Percentiles rank a stretch among this genome's conserved stretches.
These are phyloP conservation scores for Drosophila ambigua DNA, from an alignment of 1,140 invertebrate species.

Conservation along the genomic window DNA sequence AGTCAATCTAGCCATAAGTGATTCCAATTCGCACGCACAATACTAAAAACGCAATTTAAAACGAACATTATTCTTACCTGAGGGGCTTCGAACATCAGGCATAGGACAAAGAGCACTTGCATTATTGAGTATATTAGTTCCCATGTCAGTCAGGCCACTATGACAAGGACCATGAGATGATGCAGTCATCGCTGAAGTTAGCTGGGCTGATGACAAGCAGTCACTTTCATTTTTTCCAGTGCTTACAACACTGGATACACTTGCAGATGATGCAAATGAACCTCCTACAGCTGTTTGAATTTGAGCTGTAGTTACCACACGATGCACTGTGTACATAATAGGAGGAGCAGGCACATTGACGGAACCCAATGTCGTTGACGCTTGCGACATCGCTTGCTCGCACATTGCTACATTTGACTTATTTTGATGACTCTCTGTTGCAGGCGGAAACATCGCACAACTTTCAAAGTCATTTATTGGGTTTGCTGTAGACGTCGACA, in stretches of 20 bases:
- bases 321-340: slow-evolving; percentile 81
- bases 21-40: no score
- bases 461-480: slow-evolving; percentile 53
- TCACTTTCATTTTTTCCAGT: slow-evolving; percentile 71
- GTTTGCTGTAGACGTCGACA: slow-evolving; percentile 54
- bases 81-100: slow-evolving; percentile 51
- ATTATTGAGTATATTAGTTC: slow-evolving; percentile 63
- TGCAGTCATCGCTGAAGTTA: slow-evolving; percentile 58
- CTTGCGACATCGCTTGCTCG: slow-evolving; percentile 51
- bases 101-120: slow-evolving; percentile 54
- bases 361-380: slow-evolving; percentile 56
- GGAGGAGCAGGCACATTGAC: slow-evolving; percentile 69
- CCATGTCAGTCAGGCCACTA: slow-evolving; percentile 52
- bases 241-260: slow-evolving; percentile 79
- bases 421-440: slow-evolving; percentile 66
- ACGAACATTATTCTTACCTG: slow-evolving; percentile 42
- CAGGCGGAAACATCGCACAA: slow-evolving; percentile 59
- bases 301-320: slow-evolving; percentile 81
- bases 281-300: slow-evolving; percentile 80
- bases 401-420: slow-evolving; percentile 48
- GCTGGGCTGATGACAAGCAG: slow-evolving; percentile 57
- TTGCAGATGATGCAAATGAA: slow-evolving; percentile 81
- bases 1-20: no score
- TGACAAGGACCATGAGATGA: slow-evolving; percentile 53
- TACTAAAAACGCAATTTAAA: neutral